A percentile compares a stretch with the other conserved stretches of the same genome.
Conservation (phyloP, 2,888 invertebrate genomes). For the Atethmia centrago region DNA sequence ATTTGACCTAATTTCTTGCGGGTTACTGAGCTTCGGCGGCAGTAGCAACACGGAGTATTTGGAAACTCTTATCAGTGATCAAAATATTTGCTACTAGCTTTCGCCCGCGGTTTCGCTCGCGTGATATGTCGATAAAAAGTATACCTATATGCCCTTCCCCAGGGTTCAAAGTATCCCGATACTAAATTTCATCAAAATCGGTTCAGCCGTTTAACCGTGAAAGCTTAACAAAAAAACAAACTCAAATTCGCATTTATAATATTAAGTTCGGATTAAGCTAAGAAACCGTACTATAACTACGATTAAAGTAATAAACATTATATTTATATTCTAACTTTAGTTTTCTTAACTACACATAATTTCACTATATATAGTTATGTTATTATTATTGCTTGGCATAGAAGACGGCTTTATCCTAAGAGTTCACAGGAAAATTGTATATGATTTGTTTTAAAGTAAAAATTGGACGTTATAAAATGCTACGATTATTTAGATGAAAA, state of each 20-base stretch:
- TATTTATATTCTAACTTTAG: not conserved
- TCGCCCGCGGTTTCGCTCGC: too few relatives aligned
- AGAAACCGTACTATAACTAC: not conserved
- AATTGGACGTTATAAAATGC: not conserved
- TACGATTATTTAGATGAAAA: not conserved
- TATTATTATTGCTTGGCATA: not conserved
- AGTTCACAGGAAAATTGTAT: not conserved
- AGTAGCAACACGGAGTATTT: not conserved
- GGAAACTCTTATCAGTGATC: slow-evolving; percentile 9
- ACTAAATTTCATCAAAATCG: too few relatives aligned
- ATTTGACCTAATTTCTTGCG: slow-evolving; percentile 34
- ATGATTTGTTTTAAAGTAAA: not conserved
- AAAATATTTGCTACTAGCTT: slow-evolving; percentile 20
- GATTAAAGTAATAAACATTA: too few relatives aligned
- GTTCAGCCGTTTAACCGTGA: too few relatives aligned
- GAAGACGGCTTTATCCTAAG: not conserved
- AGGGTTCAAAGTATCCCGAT: too few relatives aligned
- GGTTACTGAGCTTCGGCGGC: not conserved
- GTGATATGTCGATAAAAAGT: too few relatives aligned
- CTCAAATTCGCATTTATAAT: too few relatives aligned
- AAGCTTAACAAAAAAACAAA: too few relatives aligned
- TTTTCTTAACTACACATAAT: not conserved
- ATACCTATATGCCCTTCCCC: too few relatives aligned
- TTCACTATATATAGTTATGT: too few relatives aligned
- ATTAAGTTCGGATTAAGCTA: too few relatives aligned